Conservation (phyloP, 2,797 vertebrate genomes). For the Anas acuta region DNA sequence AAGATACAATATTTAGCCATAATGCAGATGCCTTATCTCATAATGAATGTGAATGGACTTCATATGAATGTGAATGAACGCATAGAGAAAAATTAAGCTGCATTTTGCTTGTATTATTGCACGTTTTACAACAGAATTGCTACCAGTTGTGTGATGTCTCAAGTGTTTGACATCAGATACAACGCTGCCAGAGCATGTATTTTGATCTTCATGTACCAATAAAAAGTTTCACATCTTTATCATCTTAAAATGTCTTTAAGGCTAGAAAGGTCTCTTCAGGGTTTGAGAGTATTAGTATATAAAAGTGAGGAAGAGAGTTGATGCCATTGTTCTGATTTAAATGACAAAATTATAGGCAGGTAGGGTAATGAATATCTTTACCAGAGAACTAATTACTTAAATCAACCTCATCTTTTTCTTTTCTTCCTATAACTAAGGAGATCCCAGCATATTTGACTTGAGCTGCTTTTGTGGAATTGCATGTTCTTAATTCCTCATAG, state of each 20-base stretch:
- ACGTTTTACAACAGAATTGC: neutral
- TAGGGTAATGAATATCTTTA: neutral
- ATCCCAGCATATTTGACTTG: too few relatives aligned
- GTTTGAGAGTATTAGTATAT: neutral
- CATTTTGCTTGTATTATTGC: slow-evolving; percentile 1
- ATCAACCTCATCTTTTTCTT: too few relatives aligned
- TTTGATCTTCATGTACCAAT: neutral
- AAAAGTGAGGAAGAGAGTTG: neutral
- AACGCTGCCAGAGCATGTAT: rapidly evolving
- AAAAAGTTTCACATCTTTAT: neutral
- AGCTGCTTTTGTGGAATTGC: too few relatives aligned
- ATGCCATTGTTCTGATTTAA: neutral
- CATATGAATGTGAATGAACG: neutral
- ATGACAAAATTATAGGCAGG: neutral
- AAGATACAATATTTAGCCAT: neutral
- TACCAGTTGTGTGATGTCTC: slow-evolving; percentile 20
- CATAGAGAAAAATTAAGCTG: neutral
- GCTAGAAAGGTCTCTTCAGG: neutral
- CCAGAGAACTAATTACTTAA: neutral
- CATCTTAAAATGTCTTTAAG: neutral
- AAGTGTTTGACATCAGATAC: neutral
- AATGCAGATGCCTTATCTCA: slow-evolving; percentile 5
- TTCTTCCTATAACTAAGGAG: too few relatives aligned
- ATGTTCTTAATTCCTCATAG: too few relatives aligned
- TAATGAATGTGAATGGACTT: slow-evolving; percentile 7